These are phyloP conservation scores for Dermolepida albohirtum DNA, from an alignment of 2,888 invertebrate genomes.

Conservation along the genomic window DNA sequence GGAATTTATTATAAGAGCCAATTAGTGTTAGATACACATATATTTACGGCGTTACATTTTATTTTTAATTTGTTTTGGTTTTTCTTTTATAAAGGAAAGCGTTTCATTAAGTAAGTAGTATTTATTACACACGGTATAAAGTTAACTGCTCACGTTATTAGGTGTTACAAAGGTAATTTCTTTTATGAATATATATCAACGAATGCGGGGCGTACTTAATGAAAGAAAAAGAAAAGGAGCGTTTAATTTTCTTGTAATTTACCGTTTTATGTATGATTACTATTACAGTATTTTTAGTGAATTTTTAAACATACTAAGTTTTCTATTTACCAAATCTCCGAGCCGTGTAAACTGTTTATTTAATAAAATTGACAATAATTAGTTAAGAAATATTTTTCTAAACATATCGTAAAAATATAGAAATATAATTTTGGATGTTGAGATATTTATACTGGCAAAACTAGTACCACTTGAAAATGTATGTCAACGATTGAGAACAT, in stretches of 20 bases:
- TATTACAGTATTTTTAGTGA: too few relatives aligned
- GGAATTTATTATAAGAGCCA: conserved; percentile 11
- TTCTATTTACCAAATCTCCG: too few relatives aligned
- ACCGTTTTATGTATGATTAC: too few relatives aligned
- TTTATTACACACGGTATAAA: conserved; percentile 4
- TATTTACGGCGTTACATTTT: conserved; percentile 5
- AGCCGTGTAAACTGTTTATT: too few relatives aligned
- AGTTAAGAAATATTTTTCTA: too few relatives aligned
- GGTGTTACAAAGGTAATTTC: conserved; percentile 8
- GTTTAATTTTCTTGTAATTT: conserved; percentile 6
- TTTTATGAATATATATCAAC: not conserved
- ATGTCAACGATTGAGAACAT: too few relatives aligned
- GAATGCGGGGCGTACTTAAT: not conserved
- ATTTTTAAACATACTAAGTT: too few relatives aligned
- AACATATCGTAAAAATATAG: too few relatives aligned
- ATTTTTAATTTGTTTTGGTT: conserved; percentile 13
- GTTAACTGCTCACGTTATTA: conserved; percentile 10
- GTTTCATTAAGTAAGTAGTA: conserved; percentile 15
- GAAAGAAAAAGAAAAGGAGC: conserved; percentile 4
- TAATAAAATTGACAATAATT: too few relatives aligned
- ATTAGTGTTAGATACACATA: conserved; percentile 1
- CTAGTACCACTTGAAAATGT: too few relatives aligned
- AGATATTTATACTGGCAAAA: too few relatives aligned
- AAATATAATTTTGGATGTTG: too few relatives aligned
- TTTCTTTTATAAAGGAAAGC: conserved; percentile 7